phyloP scores from a whole-genome alignment of 2,888 invertebrate genomes.

The Neoaliturus tenellus region DNA sequence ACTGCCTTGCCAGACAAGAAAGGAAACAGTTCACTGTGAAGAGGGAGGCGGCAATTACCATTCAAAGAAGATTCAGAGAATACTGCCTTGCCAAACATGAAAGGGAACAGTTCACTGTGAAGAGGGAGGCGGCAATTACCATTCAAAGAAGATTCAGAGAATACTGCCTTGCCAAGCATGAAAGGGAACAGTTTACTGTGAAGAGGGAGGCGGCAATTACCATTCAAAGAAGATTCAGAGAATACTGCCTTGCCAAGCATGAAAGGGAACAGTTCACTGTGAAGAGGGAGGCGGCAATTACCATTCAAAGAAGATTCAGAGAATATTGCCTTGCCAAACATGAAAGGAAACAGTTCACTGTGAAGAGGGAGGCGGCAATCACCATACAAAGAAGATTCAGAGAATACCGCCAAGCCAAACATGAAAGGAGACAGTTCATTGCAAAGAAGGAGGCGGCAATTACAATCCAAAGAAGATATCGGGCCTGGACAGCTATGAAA shows the following conservation, averaged over 20 bases:
- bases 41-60: neutral
- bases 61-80: constrained; percentile 35
- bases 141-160: constrained; percentile 42
- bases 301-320: neutral
- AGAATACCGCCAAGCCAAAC: neutral
- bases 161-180: neutral
- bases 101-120: neutral
- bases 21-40: constrained; percentile 54
- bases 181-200: neutral
- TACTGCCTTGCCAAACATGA: neutral
- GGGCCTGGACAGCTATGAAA: constrained; percentile 68
- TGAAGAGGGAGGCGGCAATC: neutral
- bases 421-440: neutral
- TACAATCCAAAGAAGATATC: neutral
- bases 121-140: constrained; percentile 29
- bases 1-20: constrained; percentile 69
- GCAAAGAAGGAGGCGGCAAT: neutral
- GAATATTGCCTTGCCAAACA: neutral
- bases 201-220: neutral
- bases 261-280: constrained; percentile 60
- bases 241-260: constrained; percentile 68
- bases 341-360: neutral
- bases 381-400: neutral
- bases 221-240: constrained; percentile 9
- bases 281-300: neutral